These are phyloP conservation scores for Pseudotriccus pelzelni DNA, from an alignment of 2,797 vertebrate genomes.

Conservation along the genomic window DNA sequence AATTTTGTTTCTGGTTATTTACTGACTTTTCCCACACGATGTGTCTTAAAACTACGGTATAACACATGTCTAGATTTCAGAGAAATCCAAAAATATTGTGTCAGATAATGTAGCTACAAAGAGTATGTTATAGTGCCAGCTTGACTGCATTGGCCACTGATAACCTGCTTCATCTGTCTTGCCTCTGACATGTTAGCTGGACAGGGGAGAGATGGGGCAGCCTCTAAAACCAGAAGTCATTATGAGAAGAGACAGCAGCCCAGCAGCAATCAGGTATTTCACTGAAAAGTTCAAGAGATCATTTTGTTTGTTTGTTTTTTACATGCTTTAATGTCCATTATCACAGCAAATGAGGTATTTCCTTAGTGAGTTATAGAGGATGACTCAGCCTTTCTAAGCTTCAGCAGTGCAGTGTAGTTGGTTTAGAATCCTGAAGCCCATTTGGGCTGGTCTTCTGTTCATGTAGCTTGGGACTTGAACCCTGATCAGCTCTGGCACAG, in stretches of 20 bases:
- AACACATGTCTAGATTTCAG: constrained; percentile 35
- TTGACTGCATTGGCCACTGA: constrained; percentile 40
- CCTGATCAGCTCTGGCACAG: background rate
- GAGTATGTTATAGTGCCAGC: background rate
- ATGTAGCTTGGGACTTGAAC: background rate
- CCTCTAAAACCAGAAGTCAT: constrained; percentile 52
- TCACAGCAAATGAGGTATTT: background rate
- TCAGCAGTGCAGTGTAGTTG: background rate
- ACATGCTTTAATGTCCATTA: constrained; percentile 12
- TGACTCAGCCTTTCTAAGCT: background rate
- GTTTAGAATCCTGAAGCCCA: background rate
- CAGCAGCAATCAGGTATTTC: constrained; percentile 7
- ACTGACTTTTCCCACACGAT: background rate
- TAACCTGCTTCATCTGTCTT: constrained; percentile 75
- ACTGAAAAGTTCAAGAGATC: constrained; percentile 38
- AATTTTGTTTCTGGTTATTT: background rate
- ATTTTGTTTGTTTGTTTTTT: background rate
- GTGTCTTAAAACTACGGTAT: background rate
- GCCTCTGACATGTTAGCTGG: constrained; percentile 28
- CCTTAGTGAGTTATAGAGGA: background rate
- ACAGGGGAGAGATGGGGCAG: constrained; percentile 34
- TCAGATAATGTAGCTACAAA: constrained; percentile 40
- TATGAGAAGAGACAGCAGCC: constrained; percentile 72
- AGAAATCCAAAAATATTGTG: constrained; percentile 42
- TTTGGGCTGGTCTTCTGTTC: background rate